Evolutionary conservation across 2,113 vertebrate genomes (phyloP).

Genomic region (Cheirogaleus medius): DNA sequence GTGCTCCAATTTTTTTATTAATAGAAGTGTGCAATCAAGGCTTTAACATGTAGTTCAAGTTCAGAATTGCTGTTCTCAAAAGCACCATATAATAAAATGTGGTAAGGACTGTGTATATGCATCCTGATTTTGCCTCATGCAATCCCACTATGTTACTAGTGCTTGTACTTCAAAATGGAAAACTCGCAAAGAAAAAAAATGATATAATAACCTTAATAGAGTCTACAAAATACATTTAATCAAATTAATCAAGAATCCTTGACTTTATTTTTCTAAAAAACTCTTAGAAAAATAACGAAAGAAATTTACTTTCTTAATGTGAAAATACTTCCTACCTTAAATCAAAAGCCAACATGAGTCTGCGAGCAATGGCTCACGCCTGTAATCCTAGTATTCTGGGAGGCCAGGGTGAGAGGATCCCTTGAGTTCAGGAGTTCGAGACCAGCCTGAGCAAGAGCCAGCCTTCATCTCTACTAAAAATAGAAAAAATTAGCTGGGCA

Average conservation of each 20-base stretch:
- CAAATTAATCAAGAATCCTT: conserved; percentile 14
- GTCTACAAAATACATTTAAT: background rate
- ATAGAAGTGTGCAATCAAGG: background rate
- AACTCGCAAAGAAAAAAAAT: background rate
- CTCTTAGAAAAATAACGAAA: conserved; percentile 5
- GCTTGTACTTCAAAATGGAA: background rate
- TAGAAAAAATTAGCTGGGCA: no score
- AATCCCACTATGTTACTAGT: background rate
- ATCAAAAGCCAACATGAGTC: background rate
- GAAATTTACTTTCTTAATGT: background rate
- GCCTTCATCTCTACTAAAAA: no score
- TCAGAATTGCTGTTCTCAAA: conserved; percentile 2
- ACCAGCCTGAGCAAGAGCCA: no score
- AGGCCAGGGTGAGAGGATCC: no score
- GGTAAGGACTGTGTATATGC: background rate
- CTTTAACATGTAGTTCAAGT: background rate
- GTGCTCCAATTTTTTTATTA: background rate
- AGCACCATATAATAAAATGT: background rate
- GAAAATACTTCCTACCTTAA: background rate
- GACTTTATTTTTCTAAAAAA: background rate
- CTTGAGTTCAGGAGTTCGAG: no score
- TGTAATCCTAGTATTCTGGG: no score
- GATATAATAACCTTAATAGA: background rate
- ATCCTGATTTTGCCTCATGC: background rate
- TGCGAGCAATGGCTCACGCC: no score